A percentile compares a stretch with the other conserved stretches of the same genome.
Evolutionary conservation across 2,888 invertebrate species (phyloP).

Genomic region (Drosophila borborema): DNA sequence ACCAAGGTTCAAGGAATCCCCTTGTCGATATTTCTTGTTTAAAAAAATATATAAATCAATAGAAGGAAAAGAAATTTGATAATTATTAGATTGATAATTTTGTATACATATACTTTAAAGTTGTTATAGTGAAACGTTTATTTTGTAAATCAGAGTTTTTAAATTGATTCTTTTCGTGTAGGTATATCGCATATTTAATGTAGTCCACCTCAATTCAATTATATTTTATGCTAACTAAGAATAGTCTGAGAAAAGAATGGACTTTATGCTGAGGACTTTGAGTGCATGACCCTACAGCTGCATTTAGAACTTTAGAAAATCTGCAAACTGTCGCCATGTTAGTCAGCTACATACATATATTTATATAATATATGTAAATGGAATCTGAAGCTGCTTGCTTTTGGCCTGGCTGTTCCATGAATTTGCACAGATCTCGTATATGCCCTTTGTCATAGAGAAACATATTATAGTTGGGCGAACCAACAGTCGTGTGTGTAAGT

Average conservation of each 20-base stretch:
- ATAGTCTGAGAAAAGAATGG: background rate
- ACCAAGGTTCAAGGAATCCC: no score
- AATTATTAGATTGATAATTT: no score
- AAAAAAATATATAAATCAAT: no score
- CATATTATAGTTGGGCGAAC: constrained; percentile 43
- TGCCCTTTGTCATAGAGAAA: constrained; percentile 58
- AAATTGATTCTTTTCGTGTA: no score
- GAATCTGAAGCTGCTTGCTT: constrained; percentile 32
- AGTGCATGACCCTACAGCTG: background rate
- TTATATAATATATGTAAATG: constrained; percentile 54
- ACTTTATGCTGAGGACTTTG: background rate
- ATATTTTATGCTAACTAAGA: background rate
- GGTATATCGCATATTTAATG: no score
- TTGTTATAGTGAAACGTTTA: no score
- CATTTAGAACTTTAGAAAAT: background rate
- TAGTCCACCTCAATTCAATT: background rate
- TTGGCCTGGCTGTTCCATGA: constrained; percentile 30
- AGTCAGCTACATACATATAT: constrained; percentile 24
- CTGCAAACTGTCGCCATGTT: background rate
- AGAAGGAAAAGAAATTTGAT: no score
- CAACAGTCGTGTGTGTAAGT: constrained; percentile 48
- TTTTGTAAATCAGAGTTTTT: no score
- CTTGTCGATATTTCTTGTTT: no score
- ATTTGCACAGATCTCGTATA: constrained; percentile 53
- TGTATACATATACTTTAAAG: no score